Base-by-base conservation (phyloP, 2,113 vertebrate species). In the Myrmophylax atrothorax region DNA sequence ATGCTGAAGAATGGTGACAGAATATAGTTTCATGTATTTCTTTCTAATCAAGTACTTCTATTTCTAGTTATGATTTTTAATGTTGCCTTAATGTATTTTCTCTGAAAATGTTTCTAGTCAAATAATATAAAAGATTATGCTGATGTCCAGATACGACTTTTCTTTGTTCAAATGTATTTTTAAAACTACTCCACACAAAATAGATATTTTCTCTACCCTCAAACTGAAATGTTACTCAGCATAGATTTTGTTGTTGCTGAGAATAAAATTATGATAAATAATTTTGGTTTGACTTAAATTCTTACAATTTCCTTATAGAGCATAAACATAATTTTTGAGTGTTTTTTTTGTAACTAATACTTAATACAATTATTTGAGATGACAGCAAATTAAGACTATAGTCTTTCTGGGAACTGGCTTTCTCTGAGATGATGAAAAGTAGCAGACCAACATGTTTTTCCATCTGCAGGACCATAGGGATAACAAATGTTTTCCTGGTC, bases 381-480 rank as follows among this genome's bases (percentile, higher is more conserved):
- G 20, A 75, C 23, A 69, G 70, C 3, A 80, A 52, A 75, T 62
- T 26, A 66, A 40, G 53, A 53, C 18, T 12, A 0, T 44, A 18
- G 35, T 78, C 37, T 73, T 89, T 40, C 62, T 72, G 56, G 31
- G 46, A 91, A 37, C 4, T n/a, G 24, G 28, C n/a, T 70, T 84
- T 72, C 33, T 75, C 17, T 49, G 53, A n/a, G 35, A 12, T 66
- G 40, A 49, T 53, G 42, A 37, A 14, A 76, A 80, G 62, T 29
- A 87, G 33, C 52, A 78, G 46, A 33, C 14, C 0, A 5, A n/a
- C 20, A 8, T 12, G 24, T 67, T 58, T 25, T 29, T 42, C 18
- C 0, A 0, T 29, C 44, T 81, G 47, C 44, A 60, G 49, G 44
- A 44, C 20, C 26, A n/a, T 0, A 4, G 33, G 20, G 29, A 31